Evolutionary conservation across 2,888 invertebrate genomes (phyloP).

Genomic region (Tetranychus truncatus): DNA sequence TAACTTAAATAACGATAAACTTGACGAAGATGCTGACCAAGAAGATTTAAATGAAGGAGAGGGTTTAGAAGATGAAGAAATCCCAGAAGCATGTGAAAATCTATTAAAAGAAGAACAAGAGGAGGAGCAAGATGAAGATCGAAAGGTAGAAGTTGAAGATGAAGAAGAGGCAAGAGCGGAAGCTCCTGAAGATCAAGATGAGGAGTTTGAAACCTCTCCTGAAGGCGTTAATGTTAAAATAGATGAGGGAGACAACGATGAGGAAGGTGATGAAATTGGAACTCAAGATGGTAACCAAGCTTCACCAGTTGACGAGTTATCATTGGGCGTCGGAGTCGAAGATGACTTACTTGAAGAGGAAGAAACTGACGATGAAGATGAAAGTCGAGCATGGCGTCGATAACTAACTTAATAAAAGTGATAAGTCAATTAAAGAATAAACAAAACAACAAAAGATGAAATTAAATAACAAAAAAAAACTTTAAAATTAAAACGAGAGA

Average conservation of each 20-base stretch:
- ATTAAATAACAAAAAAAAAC: no score
- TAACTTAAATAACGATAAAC: neutral
- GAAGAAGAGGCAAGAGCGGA: neutral
- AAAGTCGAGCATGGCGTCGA: conserved; percentile 11
- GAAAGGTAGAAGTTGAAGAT: neutral
- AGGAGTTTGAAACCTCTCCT: neutral
- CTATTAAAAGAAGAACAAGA: neutral
- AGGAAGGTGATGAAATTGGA: neutral
- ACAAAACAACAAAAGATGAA: no score
- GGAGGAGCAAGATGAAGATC: neutral
- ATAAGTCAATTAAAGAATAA: no score
- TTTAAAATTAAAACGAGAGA: neutral
- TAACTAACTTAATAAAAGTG: neutral
- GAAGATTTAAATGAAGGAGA: neutral
- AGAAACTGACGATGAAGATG: conserved; percentile 11
- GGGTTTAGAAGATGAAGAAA: neutral
- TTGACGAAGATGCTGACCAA: neutral
- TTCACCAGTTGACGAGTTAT: conserved; percentile 4
- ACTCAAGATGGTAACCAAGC: neutral
- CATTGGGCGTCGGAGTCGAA: neutral
- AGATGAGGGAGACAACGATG: neutral
- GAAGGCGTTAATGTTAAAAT: neutral
- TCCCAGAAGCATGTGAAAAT: neutral
- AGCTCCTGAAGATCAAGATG: neutral
- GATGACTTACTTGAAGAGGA: conserved; percentile 11